Conservation (phyloP, 2,888 invertebrate species). For the Drosophila kambysellisi region DNA sequence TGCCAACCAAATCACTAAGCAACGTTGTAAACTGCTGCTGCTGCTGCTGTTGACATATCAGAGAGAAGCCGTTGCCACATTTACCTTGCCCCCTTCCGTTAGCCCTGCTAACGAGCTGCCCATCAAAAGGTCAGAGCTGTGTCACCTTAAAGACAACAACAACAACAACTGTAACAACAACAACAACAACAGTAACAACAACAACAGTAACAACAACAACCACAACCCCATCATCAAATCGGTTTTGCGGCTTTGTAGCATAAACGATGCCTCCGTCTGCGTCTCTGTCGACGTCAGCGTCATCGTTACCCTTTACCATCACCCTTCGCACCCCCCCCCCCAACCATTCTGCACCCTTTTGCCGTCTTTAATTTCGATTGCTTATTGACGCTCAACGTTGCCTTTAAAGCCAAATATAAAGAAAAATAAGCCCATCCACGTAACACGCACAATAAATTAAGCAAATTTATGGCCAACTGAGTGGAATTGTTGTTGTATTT, state of each 20-base stretch:
- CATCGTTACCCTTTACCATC: neutral
- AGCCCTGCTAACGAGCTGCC: conserved; percentile 49
- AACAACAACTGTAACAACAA: conserved; percentile 33
- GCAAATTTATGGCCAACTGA: conserved; percentile 64
- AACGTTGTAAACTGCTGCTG: neutral
- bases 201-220: conserved; percentile 34
- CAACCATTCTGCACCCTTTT: neutral
- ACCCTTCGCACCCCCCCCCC: neutral
- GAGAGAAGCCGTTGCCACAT: conserved; percentile 22
- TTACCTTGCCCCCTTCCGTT: neutral
- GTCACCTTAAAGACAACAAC: conserved; percentile 40
- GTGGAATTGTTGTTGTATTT: neutral
- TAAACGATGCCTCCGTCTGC: conserved; percentile 3
- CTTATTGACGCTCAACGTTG: conserved; percentile 35
- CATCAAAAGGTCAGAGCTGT: conserved; percentile 46
- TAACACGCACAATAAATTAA: conserved; percentile 72
- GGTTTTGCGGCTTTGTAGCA: conserved; percentile 64
- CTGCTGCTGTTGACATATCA: conserved; percentile 32
- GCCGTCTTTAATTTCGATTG: conserved; percentile 37
- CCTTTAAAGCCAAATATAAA: conserved; percentile 54
- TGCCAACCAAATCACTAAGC: neutral
- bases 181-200: conserved; percentile 38
- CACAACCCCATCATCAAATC: conserved; percentile 60
- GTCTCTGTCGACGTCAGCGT: neutral
- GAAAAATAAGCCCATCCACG: neutral